Percentiles rank a stretch among this genome's conserved stretches.
Conservation (phyloP, 2,113 vertebrate species). For the Notarius lentiginosus region DNA sequence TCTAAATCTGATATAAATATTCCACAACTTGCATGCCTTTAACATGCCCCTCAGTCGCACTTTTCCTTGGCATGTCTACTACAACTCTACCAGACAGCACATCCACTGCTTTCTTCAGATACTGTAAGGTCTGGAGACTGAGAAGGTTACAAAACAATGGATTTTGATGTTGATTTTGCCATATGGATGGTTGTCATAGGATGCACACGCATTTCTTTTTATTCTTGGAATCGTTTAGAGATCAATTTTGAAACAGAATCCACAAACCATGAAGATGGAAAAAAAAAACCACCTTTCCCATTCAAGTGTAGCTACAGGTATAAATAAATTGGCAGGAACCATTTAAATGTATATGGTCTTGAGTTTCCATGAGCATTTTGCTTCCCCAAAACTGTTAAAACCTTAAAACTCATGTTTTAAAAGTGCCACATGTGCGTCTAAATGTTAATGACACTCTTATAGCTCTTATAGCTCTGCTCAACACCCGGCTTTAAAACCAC, state of each 20-base stretch:
- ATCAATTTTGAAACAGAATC: not conserved
- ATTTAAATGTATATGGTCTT: not conserved
- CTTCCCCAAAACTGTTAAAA: constrained; percentile 43
- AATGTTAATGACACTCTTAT: constrained; percentile 76
- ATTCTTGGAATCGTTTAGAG: not conserved
- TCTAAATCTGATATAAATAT: not conserved
- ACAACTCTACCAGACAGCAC: not conserved
- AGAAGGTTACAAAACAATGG: not conserved
- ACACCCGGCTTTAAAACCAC: constrained; percentile 67
- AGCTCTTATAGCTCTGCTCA: constrained; percentile 66
- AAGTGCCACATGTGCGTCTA: constrained; percentile 70
- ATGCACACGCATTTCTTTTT: not conserved
- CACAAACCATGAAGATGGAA: too few species aligned
- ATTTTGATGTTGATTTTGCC: not conserved
- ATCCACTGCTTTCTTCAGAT: not conserved
- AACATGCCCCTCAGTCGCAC: too few species aligned
- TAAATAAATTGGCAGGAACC: not conserved
- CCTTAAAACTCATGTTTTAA: constrained; percentile 50
- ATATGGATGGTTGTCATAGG: not conserved
- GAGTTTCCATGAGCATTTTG: constrained; percentile 52
- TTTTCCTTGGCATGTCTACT: not conserved
- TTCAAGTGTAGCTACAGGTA: not conserved
- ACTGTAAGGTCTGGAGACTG: not conserved
- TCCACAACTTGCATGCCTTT: not conserved
- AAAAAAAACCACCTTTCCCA: not conserved